Conservation (phyloP, 2,888 invertebrate species). For the Ferdinandea cuprea region DNA sequence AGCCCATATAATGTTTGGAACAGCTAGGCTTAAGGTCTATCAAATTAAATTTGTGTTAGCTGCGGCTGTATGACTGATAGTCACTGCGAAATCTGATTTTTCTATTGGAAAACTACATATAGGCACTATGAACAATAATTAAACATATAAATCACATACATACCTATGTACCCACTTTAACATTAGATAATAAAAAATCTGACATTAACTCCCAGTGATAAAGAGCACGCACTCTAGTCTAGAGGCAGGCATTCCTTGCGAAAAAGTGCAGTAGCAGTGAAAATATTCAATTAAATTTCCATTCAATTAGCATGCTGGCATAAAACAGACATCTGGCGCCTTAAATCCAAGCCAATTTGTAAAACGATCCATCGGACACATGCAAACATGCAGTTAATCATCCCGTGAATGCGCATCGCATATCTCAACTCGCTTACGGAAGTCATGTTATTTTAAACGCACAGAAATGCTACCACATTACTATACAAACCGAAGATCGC, state of each 20-base stretch:
- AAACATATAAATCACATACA: no score
- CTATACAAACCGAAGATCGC: slow-evolving; percentile 1
- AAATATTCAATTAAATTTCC: slow-evolving; percentile 36
- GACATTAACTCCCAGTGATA: background rate
- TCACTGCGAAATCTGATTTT: no score
- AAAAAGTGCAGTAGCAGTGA: slow-evolving; percentile 4
- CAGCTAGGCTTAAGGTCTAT: no score
- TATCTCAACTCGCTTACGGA: slow-evolving; percentile 58
- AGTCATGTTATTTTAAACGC: slow-evolving; percentile 50
- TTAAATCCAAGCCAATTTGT: slow-evolving; percentile 53
- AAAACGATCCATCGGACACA: slow-evolving; percentile 48
- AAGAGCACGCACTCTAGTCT: no score
- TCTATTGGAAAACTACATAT: no score
- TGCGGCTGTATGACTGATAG: no score
- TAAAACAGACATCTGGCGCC: slow-evolving; percentile 57
- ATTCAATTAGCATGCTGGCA: slow-evolving; percentile 26
- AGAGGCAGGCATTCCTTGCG: background rate
- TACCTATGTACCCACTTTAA: no score
- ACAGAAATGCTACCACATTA: slow-evolving; percentile 53
- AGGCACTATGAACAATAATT: no score
- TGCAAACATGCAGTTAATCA: slow-evolving; percentile 42
- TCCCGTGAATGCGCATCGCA: slow-evolving; percentile 16
- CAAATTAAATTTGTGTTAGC: no score
- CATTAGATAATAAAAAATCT: no score
- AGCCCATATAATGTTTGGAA: no score